These are phyloP conservation scores for Brachyistius frenatus DNA, from an alignment of 2,113 vertebrate genomes.

Conservation along the genomic window DNA sequence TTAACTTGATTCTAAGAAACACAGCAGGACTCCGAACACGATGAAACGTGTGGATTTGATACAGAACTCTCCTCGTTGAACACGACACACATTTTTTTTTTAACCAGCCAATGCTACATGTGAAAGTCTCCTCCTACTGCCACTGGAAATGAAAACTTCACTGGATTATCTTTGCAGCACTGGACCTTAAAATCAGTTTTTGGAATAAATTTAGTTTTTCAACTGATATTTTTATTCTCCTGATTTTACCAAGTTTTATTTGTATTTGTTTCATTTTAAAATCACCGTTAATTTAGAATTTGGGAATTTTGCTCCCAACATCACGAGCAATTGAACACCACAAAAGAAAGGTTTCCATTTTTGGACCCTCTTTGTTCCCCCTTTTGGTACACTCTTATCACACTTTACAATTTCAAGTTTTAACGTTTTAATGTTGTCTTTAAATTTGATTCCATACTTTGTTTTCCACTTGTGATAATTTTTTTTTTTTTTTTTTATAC, in stretches of 20 bases:
- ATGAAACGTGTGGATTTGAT: neutral
- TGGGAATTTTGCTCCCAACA: neutral
- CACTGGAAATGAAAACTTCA: conserved; percentile 49
- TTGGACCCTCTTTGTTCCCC: neutral
- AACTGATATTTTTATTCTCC: conserved; percentile 8
- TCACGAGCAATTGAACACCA: neutral
- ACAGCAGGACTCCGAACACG: conserved; percentile 17
- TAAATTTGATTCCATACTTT: neutral
- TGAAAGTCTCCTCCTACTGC: conserved; percentile 9
- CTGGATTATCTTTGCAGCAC: conserved; percentile 65
- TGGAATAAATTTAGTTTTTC: neutral
- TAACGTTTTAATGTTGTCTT: neutral
- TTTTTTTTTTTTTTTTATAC: neutral
- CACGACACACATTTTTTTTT: conserved; percentile 12
- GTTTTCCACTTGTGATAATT: neutral
- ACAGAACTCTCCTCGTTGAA: neutral
- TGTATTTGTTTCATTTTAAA: conserved; percentile 18
- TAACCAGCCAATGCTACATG: neutral
- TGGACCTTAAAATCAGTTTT: conserved; percentile 43
- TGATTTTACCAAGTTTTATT: neutral
- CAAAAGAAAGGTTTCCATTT: neutral
- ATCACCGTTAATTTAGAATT: neutral
- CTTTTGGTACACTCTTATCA: neutral
- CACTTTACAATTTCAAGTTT: conserved; percentile 2
- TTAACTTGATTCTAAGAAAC: neutral